phyloP scores from a whole-genome alignment of 2,888 invertebrate genomes.

The Malthinus flaveolus region DNA sequence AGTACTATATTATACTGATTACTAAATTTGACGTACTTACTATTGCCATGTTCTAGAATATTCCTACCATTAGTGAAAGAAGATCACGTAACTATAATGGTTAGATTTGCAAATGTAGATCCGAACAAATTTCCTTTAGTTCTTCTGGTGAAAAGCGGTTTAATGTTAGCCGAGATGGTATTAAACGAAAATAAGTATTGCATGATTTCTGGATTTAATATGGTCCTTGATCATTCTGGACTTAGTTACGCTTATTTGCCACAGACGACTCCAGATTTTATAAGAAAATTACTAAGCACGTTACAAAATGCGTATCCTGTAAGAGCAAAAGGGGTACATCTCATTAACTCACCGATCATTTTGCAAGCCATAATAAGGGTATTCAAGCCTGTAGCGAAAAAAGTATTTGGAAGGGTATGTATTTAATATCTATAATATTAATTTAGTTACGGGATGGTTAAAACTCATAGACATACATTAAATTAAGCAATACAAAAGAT shows the following conservation, averaged over 20 bases:
- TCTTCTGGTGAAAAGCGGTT: background rate
- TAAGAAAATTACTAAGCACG: background rate
- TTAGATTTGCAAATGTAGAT: constrained; percentile 1
- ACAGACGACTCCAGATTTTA: background rate
- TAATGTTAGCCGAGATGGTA: background rate
- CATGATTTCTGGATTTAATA: background rate
- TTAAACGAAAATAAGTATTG: constrained; percentile 1
- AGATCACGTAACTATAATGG: background rate
- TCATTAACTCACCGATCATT: constrained; percentile 7
- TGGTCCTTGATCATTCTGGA: background rate
- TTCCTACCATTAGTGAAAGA: background rate
- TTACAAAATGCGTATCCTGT: constrained; percentile 8
- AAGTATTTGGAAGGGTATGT: background rate
- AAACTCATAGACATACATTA: too few species aligned
- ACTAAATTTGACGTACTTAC: background rate
- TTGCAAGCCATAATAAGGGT: background rate
- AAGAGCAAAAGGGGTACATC: constrained; percentile 2
- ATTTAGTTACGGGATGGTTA: too few species aligned
- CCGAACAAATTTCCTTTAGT: background rate
- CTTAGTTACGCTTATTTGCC: background rate
- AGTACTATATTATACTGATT: constrained; percentile 17
- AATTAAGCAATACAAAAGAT: too few species aligned
- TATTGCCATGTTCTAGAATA: background rate
- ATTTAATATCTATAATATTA: too few species aligned
- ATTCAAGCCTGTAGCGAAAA: background rate